Evolutionary conservation across 92 coral and sea anemone species (phyloP).

Genomic region (Porites divaricata): DNA sequence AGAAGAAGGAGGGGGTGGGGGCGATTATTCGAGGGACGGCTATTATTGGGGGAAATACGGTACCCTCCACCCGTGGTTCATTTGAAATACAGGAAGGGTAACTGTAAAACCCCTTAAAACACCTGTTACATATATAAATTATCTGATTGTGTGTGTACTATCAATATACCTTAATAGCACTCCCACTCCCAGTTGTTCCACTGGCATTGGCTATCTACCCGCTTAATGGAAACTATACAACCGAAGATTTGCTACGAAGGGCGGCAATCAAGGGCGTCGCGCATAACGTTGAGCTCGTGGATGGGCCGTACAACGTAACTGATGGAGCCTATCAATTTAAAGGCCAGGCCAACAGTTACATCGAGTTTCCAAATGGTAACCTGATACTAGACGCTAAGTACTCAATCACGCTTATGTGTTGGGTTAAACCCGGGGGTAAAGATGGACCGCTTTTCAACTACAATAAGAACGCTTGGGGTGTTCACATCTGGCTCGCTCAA

Average conservation of each 20-base stretch:
- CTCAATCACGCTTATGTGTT: conserved; percentile 16
- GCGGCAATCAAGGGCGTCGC: neutral
- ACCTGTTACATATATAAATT: no score
- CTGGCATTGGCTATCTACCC: conserved; percentile 5
- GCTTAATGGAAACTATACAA: neutral
- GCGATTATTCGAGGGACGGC: no score
- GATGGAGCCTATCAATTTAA: conserved; percentile 4
- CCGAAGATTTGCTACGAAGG: neutral
- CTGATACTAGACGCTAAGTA: neutral
- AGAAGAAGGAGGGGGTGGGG: no score
- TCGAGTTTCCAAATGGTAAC: conserved; percentile 15
- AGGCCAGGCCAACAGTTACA: conserved; percentile 1
- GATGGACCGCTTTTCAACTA: conserved; percentile 23
- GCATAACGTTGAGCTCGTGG: neutral
- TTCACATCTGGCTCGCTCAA: neutral
- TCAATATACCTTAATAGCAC: neutral
- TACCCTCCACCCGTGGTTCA: no score
- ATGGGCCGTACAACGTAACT: neutral
- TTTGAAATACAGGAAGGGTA: no score
- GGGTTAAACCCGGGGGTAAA: conserved; percentile 19
- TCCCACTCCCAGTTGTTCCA: neutral
- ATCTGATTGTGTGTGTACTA: no score
- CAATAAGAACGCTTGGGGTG: neutral
- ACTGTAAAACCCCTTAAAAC: no score
- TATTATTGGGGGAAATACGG: no score